Evolutionary conservation across 2,113 vertebrate species (phyloP).

Genomic region (Odocoileus virginianus): DNA sequence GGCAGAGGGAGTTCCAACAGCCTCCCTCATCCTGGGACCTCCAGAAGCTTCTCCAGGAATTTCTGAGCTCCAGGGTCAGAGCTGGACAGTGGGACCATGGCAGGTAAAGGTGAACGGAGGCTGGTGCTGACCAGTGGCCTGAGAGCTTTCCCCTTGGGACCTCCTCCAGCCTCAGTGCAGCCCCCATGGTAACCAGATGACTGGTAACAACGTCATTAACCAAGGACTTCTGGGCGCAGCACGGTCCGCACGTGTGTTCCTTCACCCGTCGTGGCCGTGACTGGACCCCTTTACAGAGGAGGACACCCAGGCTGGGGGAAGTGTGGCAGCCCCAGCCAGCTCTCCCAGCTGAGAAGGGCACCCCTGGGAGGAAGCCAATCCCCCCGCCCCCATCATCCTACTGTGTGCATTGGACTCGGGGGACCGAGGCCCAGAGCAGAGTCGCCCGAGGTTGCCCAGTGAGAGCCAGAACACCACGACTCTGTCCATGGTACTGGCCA

Average conservation of each 20-base stretch:
- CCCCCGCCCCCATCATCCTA: neutral
- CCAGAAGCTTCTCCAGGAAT: neutral
- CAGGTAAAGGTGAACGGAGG: neutral
- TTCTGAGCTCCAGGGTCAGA: neutral
- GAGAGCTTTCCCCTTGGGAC: neutral
- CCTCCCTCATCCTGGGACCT: neutral
- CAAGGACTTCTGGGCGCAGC: neutral
- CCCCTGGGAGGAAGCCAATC: neutral
- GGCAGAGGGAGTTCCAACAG: neutral
- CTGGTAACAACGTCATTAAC: accelerated
- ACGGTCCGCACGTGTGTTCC: accelerated
- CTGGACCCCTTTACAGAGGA: neutral
- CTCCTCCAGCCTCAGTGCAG: neutral
- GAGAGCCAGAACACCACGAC: neutral
- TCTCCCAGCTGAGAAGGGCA: neutral
- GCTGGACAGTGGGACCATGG: neutral
- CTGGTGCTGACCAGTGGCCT: neutral
- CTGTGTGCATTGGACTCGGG: neutral
- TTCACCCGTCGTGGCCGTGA: accelerated
- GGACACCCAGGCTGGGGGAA: neutral
- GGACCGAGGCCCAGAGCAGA: neutral
- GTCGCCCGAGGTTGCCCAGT: neutral
- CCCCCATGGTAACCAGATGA: neutral
- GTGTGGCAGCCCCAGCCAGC: accelerated
- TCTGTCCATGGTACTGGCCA: neutral